Base-by-base conservation (phyloP, 2,797 vertebrate species). In the Pangasius larnaudii region DNA sequence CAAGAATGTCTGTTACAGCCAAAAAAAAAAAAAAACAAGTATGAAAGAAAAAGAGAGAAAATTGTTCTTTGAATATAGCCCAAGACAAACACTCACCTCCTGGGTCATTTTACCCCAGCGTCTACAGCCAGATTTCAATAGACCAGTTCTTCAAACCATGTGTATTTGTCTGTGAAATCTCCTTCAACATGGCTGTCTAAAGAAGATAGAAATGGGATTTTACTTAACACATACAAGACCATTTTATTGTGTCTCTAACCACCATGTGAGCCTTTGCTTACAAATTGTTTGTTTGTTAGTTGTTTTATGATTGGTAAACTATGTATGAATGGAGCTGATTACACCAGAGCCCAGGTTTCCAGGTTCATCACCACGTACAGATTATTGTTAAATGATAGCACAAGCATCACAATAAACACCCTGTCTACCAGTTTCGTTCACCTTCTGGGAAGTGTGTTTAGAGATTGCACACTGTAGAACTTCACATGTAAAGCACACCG, bases 1-100 rank as follows among this genome's bases (percentile, higher is more conserved):
- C 88, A 91, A 88, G 88, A 91, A 89, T 85, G 92, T 94, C 86
- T 93, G 89, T 90, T 82, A 86, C 86, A 88, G 91, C 86, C 88
- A 84, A 88, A 79, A 83, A 69, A 88, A 72, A 56, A 67, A 86
- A 72, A 49, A 63, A 77, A 49, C 72, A 72, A 65, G 46, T 85
- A 83, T 83, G n/a, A 65, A 85, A 89, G 83, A 88, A 89, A 86
- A 84, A 78, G 84, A 89, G n/a, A 77, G 88, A 82, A 85, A 91
- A 90, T 85, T 85, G 85, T 86, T 90, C 80, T 84, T 86, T 88
- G 86, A 90, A 90, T 89, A 59, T 49, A 75, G 46, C 80, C 90
- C 88, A 90, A 90, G 88, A 90, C 71, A 88, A 90, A 91, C 84
- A 86, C 77, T 86, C 69, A 85, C 90, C 84, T 90, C 84, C 82